These are phyloP conservation scores for Muscicapa comitata DNA, from an alignment of 2,797 vertebrate genomes.

Conservation along the genomic window DNA sequence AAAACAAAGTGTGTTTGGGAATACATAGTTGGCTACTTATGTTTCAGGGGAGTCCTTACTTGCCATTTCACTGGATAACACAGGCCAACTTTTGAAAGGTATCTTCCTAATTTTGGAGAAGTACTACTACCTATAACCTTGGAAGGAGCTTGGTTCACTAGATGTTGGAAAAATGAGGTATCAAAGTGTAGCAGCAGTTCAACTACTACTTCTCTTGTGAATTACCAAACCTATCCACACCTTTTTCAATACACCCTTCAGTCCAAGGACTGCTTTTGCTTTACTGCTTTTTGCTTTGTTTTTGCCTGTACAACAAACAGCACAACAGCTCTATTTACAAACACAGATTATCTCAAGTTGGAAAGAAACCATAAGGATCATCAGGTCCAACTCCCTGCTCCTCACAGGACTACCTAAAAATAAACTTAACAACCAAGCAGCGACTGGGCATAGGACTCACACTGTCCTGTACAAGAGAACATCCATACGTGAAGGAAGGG, in stretches of 20 bases:
- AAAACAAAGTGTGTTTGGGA: not conserved
- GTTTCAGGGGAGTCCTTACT: not conserved
- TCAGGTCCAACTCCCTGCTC: not conserved
- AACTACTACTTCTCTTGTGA: not conserved
- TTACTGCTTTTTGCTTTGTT: not conserved
- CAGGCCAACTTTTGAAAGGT: not conserved
- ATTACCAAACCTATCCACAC: not conserved
- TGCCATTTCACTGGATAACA: not conserved
- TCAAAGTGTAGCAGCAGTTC: not conserved
- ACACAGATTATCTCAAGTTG: fast-evolving
- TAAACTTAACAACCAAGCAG: not conserved
- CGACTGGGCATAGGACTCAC: not conserved
- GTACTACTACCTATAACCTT: not conserved
- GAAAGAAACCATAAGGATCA: not conserved
- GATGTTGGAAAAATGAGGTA: not conserved
- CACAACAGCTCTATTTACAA: not conserved
- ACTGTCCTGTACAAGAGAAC: not conserved
- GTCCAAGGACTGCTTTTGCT: not conserved
- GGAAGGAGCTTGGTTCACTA: not conserved
- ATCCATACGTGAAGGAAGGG: fast-evolving
- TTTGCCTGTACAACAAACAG: not conserved
- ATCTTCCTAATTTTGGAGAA: not conserved
- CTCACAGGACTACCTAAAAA: not conserved
- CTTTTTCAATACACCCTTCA: fast-evolving
- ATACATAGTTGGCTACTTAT: not conserved